These are phyloP conservation scores for Labeo rohita DNA, from an alignment of 2,113 vertebrate species.

Conservation along the genomic window DNA sequence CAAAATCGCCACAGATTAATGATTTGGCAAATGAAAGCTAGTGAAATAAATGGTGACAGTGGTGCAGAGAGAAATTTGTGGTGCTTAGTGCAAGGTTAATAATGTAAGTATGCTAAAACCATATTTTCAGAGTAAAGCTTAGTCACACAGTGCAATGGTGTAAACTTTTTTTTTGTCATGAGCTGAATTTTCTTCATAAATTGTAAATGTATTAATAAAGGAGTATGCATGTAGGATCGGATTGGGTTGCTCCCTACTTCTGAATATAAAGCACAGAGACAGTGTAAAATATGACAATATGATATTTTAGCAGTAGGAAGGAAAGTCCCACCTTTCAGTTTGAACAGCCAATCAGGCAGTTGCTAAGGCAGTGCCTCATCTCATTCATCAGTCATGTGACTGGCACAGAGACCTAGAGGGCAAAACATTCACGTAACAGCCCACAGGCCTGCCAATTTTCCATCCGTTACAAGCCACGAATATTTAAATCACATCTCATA, in stretches of 20 bases:
- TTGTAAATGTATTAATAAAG: background rate
- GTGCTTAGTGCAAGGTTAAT: conserved; percentile 31
- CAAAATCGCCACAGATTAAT: conserved; percentile 60
- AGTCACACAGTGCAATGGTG: background rate
- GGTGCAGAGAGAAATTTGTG: conserved; percentile 33
- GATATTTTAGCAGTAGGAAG: background rate
- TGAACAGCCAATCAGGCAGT: background rate
- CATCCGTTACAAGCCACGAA: background rate
- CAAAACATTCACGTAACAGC: background rate
- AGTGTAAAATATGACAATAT: background rate
- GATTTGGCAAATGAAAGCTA: conserved; percentile 60
- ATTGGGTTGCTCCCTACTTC: background rate
- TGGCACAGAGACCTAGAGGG: background rate
- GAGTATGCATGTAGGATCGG: background rate
- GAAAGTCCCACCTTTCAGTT: background rate
- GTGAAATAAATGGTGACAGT: conserved; percentile 51
- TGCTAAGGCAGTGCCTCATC: background rate
- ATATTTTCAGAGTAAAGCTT: conserved; percentile 48
- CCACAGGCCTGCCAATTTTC: background rate
- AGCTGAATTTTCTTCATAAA: background rate
- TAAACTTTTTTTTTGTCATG: background rate
- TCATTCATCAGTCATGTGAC: background rate
- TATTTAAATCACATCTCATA: background rate
- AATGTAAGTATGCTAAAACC: conserved; percentile 7
- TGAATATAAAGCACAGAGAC: background rate